phyloP scores from a whole-genome alignment of 2,113 vertebrate species.

The Cyanocitta stelleri region DNA sequence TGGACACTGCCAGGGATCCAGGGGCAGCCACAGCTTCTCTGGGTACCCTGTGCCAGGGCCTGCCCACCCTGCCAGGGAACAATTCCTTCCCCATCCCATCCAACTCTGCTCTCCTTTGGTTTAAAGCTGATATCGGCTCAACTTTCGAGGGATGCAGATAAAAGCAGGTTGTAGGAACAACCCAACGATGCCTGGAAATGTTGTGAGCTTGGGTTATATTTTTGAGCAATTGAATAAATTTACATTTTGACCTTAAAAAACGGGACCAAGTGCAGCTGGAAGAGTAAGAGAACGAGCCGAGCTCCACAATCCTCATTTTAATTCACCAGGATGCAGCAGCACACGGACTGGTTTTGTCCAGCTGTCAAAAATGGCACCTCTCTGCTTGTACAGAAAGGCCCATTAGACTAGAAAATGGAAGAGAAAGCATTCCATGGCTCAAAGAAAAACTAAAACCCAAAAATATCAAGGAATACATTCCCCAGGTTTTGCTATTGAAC shows the following conservation, averaged over 20 bases:
- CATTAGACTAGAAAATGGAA: not conserved
- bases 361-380: constrained; percentile 24
- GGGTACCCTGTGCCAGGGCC: not conserved
- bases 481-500: not conserved
- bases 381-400: not conserved
- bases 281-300: not conserved
- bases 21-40: not conserved
- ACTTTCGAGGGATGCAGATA: not conserved
- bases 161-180: not conserved
- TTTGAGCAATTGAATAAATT: not conserved
- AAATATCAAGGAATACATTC: not conserved
- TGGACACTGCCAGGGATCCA: not conserved
- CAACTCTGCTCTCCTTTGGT: not conserved
- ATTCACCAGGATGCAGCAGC: not conserved
- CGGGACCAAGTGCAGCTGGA: not conserved
- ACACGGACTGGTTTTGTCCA: not conserved
- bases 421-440: not conserved
- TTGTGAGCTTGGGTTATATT: not conserved
- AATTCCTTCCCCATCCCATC: not conserved
- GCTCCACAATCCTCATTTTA: not conserved
- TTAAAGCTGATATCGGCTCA: not conserved
- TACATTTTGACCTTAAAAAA: not conserved
- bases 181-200: accelerated
- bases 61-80: not conserved
- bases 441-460: not conserved